Evolutionary conservation across 1,140 invertebrate species (phyloP).

Genomic region (Belonocnema kinseyi): DNA sequence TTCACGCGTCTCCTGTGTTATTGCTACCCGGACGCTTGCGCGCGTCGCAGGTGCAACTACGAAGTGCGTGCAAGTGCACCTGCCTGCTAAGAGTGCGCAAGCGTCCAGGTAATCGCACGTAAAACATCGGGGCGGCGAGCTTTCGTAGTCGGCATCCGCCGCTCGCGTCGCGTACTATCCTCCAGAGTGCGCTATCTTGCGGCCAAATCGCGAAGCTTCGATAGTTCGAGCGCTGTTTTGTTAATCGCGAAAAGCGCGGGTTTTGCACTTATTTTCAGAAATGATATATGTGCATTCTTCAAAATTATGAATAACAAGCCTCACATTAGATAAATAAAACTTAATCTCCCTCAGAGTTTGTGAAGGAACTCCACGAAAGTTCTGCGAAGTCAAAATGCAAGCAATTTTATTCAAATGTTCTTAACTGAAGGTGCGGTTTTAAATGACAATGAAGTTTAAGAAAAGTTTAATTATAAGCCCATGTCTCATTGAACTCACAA

Average conservation of each 20-base stretch:
- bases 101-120: constrained; percentile 69
- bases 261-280: not conserved
- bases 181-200: constrained; percentile 39
- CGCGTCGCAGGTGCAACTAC: constrained; percentile 47
- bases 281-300: not conserved
- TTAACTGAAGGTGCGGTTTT: not conserved
- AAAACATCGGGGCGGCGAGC: constrained; percentile 65
- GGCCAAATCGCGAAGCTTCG: constrained; percentile 25
- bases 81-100: constrained; percentile 59
- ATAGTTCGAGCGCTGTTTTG: not conserved
- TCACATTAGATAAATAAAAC: not conserved
- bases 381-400: not conserved
- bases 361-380: not conserved
- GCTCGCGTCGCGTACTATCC: constrained; percentile 67
- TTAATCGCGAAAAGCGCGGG: constrained; percentile 18
- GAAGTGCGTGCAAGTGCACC: constrained; percentile 55
- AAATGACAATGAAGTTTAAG: not conserved
- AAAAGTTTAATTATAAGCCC: not conserved
- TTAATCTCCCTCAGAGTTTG: not conserved
- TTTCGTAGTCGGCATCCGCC: constrained; percentile 73
- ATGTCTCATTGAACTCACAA: not conserved
- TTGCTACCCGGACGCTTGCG: constrained; percentile 50
- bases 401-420: not conserved
- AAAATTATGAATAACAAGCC: not conserved
- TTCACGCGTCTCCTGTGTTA: constrained; percentile 36